Evolutionary conservation across 2,113 vertebrate genomes (phyloP).

Genomic region (Heptranchias perlo): DNA sequence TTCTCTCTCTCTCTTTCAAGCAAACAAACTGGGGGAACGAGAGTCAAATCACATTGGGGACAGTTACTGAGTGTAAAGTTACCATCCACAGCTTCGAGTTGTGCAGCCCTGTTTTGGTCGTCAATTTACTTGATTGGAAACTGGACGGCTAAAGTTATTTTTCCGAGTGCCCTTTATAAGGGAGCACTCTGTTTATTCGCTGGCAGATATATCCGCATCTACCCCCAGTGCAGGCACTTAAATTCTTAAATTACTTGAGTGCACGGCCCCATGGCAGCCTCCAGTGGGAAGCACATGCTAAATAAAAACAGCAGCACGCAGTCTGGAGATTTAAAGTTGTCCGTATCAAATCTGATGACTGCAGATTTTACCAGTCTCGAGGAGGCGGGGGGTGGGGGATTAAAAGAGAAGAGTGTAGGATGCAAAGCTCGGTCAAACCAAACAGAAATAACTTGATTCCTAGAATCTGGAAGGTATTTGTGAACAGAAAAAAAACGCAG

Average conservation of each 20-base stretch:
- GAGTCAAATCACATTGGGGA: neutral
- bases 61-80: neutral
- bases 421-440: neutral
- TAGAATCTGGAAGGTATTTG: neutral
- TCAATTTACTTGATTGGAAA: neutral
- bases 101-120: neutral
- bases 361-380: neutral
- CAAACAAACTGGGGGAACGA: neutral
- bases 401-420: neutral
- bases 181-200: too few relatives aligned
- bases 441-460: neutral
- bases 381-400: neutral
- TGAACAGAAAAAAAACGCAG: neutral
- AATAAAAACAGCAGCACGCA: too few relatives aligned
- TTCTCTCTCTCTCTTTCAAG: neutral
- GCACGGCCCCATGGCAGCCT: neutral
- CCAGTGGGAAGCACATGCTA: neutral
- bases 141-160: too few relatives aligned
- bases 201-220: too few relatives aligned
- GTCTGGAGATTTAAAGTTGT: neutral
- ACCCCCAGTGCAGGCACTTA: neutral
- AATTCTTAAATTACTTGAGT: neutral
- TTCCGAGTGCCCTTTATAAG: too few relatives aligned
- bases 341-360: neutral
- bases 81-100: neutral